Percentiles rank a stretch among this genome's conserved stretches.
Conservation (phyloP, 1,140 invertebrate genomes). For the Sipha flava region DNA sequence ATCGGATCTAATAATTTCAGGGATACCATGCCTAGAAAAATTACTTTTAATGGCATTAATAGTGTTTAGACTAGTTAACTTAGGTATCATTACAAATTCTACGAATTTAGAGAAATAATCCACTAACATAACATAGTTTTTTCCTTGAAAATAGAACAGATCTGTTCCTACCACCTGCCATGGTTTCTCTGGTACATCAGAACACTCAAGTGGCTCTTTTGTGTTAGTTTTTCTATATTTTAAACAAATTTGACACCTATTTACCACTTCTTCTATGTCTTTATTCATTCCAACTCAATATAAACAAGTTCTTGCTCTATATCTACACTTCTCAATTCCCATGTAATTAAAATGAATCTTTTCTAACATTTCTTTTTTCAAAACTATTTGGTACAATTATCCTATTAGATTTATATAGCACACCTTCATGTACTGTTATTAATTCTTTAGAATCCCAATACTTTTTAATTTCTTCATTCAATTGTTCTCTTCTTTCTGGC, state of each 20-base stretch:
- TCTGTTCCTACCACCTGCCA: too few relatives aligned
- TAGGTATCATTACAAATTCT: not conserved
- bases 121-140: not conserved
- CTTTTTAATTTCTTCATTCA: too few relatives aligned
- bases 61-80: not conserved
- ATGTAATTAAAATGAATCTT: not conserved
- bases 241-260: too few relatives aligned
- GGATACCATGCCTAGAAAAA: too few relatives aligned
- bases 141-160: not conserved
- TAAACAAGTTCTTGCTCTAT: too few relatives aligned
- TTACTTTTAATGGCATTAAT: not conserved
- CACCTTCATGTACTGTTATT: not conserved
- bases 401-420: not conserved
- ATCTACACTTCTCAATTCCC: not conserved
- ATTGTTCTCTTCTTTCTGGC: too few relatives aligned
- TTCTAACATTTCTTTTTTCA: too few relatives aligned
- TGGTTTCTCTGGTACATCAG: not conserved
- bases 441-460: not conserved
- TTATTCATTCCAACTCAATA: too few relatives aligned
- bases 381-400: not conserved
- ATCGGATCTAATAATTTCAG: too few relatives aligned
- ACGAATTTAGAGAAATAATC: too few relatives aligned
- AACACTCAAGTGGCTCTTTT: not conserved
- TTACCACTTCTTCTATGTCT: not conserved
- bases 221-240: not conserved